Evolutionary conservation across 2,797 vertebrate genomes (phyloP), one percentile per base, ranked within the genome.

Genomic region (Mormyrops boulengeri): DNA sequence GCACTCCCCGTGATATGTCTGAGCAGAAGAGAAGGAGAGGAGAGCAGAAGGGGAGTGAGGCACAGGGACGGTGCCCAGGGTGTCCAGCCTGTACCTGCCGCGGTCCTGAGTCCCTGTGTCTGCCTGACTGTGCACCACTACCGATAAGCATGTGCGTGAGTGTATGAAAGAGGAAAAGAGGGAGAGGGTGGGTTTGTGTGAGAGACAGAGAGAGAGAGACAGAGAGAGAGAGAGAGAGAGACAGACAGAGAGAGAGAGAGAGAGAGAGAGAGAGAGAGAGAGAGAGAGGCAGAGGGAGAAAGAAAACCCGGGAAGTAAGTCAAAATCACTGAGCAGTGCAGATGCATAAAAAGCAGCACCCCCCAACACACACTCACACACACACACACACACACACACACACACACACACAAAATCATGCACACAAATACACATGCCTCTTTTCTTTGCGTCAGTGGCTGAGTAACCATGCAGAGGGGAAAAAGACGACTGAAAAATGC

Each of bases 321-420:
- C 57, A 89, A 69, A 88, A 62, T 60, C 77, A 80, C 38, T 88
- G 90, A 92, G 90, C 88, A 89, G 85, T 88, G 88, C 89, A 90
- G 90, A 91, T 88, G 89, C 77, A 88, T 92, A 91, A 92, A 91
- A 91, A 85, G 89, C 91, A 91, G 88, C 90, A 85, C 90, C 90
- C 90, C 88, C 90, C 87, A 1, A 34, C 62, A 69, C 6, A 57
- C 26, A 69, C 8, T 53, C 88, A 38, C 90, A 90, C 89, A 88
- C 90, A 55, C 89, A 8, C 47, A 6, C 47, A 55, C 60, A 30
- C 7, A 4, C 62, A 22, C 1, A 69, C 30, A 69, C 9, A 88
- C 82, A 82, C 44, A 66, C 77, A 19, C 52, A 86, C 77, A 12
- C 82, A 19, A 87, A 38, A 80, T 30, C 80, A 66, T 82, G 12